phyloP scores from a whole-genome alignment of 2,888 invertebrate species.

The Amphipyra berbera region DNA sequence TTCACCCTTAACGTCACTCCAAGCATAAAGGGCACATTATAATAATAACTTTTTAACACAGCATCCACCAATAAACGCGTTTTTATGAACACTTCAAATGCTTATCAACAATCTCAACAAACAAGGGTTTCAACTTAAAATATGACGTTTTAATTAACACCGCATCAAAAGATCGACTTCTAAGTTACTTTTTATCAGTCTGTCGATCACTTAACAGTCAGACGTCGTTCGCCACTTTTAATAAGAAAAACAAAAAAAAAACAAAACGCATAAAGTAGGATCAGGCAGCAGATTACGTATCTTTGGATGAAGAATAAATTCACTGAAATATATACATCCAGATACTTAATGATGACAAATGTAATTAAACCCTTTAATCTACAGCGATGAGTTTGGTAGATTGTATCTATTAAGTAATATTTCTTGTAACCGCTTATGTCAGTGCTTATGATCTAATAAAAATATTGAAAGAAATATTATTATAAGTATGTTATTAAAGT shows the following conservation, averaged over 20 bases:
- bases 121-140: conserved; percentile 65
- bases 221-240: conserved; percentile 37
- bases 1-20: too few species aligned
- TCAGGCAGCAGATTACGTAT: conserved; percentile 56
- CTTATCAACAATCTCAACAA: conserved; percentile 48
- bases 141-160: conserved; percentile 69
- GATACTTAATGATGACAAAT: conserved; percentile 62
- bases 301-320: conserved; percentile 62
- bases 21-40: conserved; percentile 1
- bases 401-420: conserved; percentile 5
- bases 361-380: conserved; percentile 51
- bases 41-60: conserved; percentile 31
- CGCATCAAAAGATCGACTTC: conserved; percentile 61
- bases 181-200: conserved; percentile 63
- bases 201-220: conserved; percentile 53
- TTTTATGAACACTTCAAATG: conserved; percentile 32
- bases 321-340: conserved; percentile 57
- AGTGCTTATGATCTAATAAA: conserved; percentile 5
- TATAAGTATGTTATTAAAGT: neutral
- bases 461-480: neutral
- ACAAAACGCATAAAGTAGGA: conserved; percentile 49
- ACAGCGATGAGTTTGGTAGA: conserved; percentile 2
- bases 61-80: conserved; percentile 27
- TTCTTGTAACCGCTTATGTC: neutral
- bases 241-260: conserved; percentile 34